Conservation (phyloP, 2,113 vertebrate species). For the Aphyosemion australe region DNA sequence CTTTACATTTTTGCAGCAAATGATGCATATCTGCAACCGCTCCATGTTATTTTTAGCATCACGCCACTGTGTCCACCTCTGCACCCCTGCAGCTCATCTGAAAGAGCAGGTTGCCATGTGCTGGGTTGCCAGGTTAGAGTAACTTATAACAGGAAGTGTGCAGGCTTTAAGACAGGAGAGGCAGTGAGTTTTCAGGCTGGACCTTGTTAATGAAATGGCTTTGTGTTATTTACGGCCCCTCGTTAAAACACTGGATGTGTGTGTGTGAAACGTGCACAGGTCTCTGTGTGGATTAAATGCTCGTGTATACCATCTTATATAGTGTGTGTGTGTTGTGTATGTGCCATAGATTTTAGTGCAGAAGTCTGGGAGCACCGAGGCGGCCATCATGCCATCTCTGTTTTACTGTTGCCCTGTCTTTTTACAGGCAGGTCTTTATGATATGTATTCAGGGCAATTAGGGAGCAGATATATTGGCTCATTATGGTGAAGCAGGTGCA, state of each 20-base stretch:
- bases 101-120: conserved; percentile 63
- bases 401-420: conserved; percentile 70
- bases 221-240: conserved; percentile 73
- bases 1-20: neutral
- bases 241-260: conserved; percentile 68
- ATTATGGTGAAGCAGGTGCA: conserved; percentile 84
- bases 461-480: conserved; percentile 85
- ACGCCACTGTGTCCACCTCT: conserved; percentile 17
- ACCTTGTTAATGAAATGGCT: conserved; percentile 71
- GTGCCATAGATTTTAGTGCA: conserved; percentile 32
- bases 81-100: conserved; percentile 39
- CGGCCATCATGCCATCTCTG: conserved; percentile 68
- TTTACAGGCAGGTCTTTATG: conserved; percentile 80
- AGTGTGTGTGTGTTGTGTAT: conserved; percentile 16
- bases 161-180: conserved; percentile 49
- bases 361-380: conserved; percentile 22
- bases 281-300: neutral
- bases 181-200: conserved; percentile 59
- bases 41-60: conserved; percentile 37
- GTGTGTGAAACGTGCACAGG: conserved; percentile 28
- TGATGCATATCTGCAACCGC: conserved; percentile 6
- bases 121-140: conserved; percentile 57
- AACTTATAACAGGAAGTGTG: conserved; percentile 67
- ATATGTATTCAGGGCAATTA: conserved; percentile 86
- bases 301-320: neutral